These are phyloP conservation scores for Dipus sagitta DNA, from an alignment of 2,797 vertebrate species.

Conservation along the genomic window DNA sequence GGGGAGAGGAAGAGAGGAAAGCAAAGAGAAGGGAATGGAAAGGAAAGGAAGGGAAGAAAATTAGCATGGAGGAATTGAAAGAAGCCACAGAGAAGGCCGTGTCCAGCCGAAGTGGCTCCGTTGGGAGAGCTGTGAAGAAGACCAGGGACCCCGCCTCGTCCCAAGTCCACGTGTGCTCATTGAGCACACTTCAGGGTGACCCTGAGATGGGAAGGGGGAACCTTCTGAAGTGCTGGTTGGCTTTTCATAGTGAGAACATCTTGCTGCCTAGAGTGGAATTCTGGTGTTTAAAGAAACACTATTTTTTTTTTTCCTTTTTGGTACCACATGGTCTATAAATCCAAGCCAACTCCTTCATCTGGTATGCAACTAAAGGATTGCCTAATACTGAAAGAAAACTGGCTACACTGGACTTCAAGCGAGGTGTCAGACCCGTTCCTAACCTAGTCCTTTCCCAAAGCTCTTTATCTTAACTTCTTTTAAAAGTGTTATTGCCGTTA, in stretches of 20 bases:
- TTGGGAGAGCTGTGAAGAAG: not conserved
- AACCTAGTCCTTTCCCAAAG: not conserved
- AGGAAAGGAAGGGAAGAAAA: not conserved
- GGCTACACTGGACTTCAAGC: not conserved
- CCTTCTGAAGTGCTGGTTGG: not conserved
- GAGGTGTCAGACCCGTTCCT: not conserved
- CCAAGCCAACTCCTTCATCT: slow-evolving; percentile 54
- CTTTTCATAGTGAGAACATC: slow-evolving; percentile 15
- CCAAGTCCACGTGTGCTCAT: not conserved
- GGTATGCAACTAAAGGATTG: not conserved
- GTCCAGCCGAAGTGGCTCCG: too few species aligned
- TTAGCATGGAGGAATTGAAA: not conserved
- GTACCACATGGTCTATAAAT: slow-evolving; percentile 44
- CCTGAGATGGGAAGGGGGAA: not conserved
- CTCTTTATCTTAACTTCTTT: not conserved
- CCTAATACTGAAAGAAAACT: slow-evolving; percentile 14
- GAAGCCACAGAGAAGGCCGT: too few species aligned
- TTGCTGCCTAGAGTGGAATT: slow-evolving; percentile 35
- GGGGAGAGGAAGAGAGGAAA: not conserved
- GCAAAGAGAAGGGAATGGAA: not conserved
- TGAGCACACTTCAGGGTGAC: not conserved
- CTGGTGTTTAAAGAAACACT: slow-evolving; percentile 50
- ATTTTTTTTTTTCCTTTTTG: not conserved
- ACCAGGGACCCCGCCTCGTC: not conserved
- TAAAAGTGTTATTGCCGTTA: not conserved